Conservation (phyloP, 2,888 invertebrate genomes). For the Andricus quercusramuli region DNA sequence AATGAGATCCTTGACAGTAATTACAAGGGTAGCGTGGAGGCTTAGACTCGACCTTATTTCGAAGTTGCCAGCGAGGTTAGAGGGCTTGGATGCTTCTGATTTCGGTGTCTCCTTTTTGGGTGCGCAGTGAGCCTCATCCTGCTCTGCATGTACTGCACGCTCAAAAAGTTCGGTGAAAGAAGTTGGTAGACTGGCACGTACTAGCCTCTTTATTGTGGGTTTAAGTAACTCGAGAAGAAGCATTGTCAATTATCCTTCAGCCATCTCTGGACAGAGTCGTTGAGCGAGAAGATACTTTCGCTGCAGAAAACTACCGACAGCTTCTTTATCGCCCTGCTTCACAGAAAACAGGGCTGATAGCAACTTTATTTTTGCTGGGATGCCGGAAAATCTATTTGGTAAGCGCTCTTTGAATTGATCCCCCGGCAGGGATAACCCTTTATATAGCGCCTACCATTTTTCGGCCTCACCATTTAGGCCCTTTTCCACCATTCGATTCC, state of each 20-base stretch:
- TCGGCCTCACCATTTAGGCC: conserved; percentile 41
- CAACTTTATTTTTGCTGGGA: neutral
- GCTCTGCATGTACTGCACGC: no score
- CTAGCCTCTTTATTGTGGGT: neutral
- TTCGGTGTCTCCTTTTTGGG: neutral
- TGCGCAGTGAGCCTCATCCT: neutral
- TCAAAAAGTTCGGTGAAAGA: no score
- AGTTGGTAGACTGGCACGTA: neutral
- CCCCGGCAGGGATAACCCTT: conserved; percentile 37
- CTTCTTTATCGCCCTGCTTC: conserved; percentile 18
- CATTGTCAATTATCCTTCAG: neutral
- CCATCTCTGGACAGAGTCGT: neutral
- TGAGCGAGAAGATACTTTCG: conserved; percentile 4
- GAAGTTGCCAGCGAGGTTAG: neutral
- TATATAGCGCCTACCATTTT: conserved; percentile 44
- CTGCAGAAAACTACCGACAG: neutral
- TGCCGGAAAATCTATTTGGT: conserved; percentile 22
- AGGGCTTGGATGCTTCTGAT: neutral
- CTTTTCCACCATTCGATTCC: neutral
- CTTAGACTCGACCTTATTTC: neutral
- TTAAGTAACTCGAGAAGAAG: neutral
- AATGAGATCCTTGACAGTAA: neutral
- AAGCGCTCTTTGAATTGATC: conserved; percentile 35
- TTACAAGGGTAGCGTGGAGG: neutral
- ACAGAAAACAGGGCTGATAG: neutral